Percentiles rank a stretch among this genome's conserved stretches.
phyloP scores from a whole-genome alignment of 2,888 invertebrate species.

The Aleiodes testaceus region DNA sequence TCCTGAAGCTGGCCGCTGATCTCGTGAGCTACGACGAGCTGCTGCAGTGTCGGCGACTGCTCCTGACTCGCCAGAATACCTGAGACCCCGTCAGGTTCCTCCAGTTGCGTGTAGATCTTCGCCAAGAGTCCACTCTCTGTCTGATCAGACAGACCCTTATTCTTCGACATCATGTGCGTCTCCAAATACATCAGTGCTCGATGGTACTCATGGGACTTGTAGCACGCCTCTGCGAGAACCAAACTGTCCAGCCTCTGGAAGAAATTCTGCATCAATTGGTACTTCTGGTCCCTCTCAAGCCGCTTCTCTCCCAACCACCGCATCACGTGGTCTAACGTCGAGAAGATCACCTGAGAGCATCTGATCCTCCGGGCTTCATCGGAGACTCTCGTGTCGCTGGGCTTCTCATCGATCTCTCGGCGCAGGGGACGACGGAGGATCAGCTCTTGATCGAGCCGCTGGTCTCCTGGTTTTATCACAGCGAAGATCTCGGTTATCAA shows the following conservation, averaged over 20 bases:
- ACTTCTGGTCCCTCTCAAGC: slow-evolving; percentile 56
- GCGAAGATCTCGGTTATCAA: slow-evolving; percentile 76
- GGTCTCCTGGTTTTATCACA: slow-evolving; percentile 72
- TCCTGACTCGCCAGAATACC: slow-evolving; percentile 84
- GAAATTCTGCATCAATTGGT: slow-evolving; percentile 62
- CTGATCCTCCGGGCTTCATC: slow-evolving; percentile 69
- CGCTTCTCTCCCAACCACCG: slow-evolving; percentile 78
- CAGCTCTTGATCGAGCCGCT: slow-evolving; percentile 62
- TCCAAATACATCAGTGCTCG: slow-evolving; percentile 85
- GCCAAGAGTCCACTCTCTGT: slow-evolving; percentile 66
- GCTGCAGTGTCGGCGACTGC: slow-evolving; percentile 83
- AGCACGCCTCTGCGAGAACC: slow-evolving; percentile 82
- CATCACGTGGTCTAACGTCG: slow-evolving; percentile 83
- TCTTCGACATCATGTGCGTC: slow-evolving; percentile 77
- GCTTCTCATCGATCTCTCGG: slow-evolving; percentile 54
- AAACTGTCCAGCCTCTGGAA: slow-evolving; percentile 77
- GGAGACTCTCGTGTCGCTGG: slow-evolving; percentile 61
- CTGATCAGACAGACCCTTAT: slow-evolving; percentile 65
- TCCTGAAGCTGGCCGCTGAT: slow-evolving; percentile 87
- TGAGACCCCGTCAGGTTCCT: slow-evolving; percentile 93
- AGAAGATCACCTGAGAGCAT: slow-evolving; percentile 76
- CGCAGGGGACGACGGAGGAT: slow-evolving; percentile 62
- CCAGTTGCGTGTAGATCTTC: slow-evolving; percentile 90
- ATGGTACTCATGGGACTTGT: slow-evolving; percentile 83
- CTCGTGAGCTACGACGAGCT: slow-evolving; percentile 89